Conservation (phyloP, 2,888 invertebrate genomes). For the Beris chalybata region DNA sequence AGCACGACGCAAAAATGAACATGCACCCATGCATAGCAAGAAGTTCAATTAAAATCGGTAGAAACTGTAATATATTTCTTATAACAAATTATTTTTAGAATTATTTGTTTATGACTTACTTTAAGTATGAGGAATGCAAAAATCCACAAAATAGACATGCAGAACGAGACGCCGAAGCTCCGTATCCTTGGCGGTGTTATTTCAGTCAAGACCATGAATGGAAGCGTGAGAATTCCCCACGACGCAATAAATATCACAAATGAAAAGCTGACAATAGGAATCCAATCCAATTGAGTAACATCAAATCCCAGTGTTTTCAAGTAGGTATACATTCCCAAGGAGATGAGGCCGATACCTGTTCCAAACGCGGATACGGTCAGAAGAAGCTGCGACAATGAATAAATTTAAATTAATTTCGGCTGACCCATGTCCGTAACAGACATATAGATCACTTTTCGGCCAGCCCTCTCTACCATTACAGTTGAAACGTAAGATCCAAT, state of each 20-base stretch:
- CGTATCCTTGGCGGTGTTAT: conserved; percentile 51
- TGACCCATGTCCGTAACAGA: neutral
- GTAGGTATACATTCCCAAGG: conserved; percentile 47
- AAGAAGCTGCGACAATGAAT: conserved; percentile 41
- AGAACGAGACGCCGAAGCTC: conserved; percentile 44
- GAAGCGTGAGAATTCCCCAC: conserved; percentile 50
- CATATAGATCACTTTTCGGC: conserved; percentile 45
- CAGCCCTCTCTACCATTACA: conserved; percentile 50
- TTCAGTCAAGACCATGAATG: conserved; percentile 51
- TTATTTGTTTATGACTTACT: conserved; percentile 25
- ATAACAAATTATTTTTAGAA: too few relatives aligned
- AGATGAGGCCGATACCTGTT: conserved; percentile 47
- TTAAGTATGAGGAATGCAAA: conserved; percentile 42
- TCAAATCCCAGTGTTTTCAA: conserved; percentile 44
- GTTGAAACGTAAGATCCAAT: conserved; percentile 52
- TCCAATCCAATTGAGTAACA: conserved; percentile 46
- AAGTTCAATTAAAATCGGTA: conserved; percentile 45
- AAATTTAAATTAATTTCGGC: too few relatives aligned
- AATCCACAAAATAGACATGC: conserved; percentile 44
- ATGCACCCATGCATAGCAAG: conserved; percentile 51
- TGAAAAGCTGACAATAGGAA: conserved; percentile 52
- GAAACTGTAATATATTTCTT: conserved; percentile 41
- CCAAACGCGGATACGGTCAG: conserved; percentile 49
- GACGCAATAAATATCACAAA: conserved; percentile 51
- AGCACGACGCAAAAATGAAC: conserved; percentile 47